phyloP scores from a whole-genome alignment of 2,113 vertebrate genomes.

The Abramis brama region DNA sequence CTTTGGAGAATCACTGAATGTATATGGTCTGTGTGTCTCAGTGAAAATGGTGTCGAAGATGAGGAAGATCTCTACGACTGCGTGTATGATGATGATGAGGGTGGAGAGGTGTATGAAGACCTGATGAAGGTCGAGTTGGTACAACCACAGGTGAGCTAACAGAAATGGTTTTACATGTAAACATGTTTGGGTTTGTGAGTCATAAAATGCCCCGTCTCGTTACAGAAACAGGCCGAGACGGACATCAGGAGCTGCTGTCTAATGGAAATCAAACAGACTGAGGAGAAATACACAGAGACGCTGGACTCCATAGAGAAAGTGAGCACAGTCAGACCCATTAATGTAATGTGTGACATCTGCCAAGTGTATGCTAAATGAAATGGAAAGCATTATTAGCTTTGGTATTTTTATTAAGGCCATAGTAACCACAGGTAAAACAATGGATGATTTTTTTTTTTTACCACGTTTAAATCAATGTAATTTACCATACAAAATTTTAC shows the following conservation, averaged over 20 bases:
- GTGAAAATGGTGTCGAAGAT: constrained; percentile 86
- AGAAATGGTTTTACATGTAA: neutral
- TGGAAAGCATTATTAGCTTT: neutral
- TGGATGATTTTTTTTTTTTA: neutral
- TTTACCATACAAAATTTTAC: neutral
- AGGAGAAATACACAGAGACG: constrained; percentile 97
- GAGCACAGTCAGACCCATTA: neutral
- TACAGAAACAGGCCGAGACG: constrained; percentile 89
- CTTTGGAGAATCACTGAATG: neutral
- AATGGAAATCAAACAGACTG: constrained; percentile 94
- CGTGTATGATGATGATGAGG: constrained; percentile 94
- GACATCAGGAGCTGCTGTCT: constrained; percentile 94
- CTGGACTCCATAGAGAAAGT: constrained; percentile 97
- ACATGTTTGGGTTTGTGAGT: neutral
- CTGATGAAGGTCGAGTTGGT: constrained; percentile 92
- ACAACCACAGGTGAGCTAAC: constrained; percentile 80
- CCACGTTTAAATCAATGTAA: neutral
- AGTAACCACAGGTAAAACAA: neutral
- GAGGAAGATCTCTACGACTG: constrained; percentile 96
- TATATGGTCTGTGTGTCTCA: constrained; percentile 59
- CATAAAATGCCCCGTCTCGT: constrained; percentile 40
- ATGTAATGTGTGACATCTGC: neutral
- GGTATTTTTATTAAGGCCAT: neutral
- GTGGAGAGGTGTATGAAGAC: constrained; percentile 96
- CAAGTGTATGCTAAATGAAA: neutral